Evolutionary conservation across 2,888 invertebrate genomes (phyloP).

Genomic region (Notocelia uddmanniana): DNA sequence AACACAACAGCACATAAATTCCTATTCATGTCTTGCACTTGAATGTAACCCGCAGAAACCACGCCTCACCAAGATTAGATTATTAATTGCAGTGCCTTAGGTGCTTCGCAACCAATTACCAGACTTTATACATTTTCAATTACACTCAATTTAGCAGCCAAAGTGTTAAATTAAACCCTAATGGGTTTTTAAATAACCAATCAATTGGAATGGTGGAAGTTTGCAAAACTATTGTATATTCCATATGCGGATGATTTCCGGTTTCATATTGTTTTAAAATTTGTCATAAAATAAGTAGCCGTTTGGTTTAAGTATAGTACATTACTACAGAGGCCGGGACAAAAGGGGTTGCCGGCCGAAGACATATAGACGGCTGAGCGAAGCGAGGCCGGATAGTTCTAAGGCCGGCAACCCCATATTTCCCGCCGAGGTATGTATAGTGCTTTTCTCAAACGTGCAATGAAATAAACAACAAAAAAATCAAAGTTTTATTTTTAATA

Average conservation of each 20-base stretch:
- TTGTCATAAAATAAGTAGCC: no score
- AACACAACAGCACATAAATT: constrained; percentile 12
- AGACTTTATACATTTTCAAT: constrained; percentile 43
- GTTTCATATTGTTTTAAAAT: background rate
- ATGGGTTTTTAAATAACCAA: constrained; percentile 38
- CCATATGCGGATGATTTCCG: constrained; percentile 2
- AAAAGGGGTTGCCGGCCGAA: no score
- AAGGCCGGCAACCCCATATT: no score
- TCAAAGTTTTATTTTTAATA: no score
- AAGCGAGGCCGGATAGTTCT: no score
- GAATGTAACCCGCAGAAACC: constrained; percentile 29
- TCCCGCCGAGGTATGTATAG: no score
- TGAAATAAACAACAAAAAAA: no score
- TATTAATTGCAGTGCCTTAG: constrained; percentile 75
- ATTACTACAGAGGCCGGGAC: no score
- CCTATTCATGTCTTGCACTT: constrained; percentile 6
- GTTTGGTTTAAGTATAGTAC: no score
- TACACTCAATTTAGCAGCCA: constrained; percentile 39
- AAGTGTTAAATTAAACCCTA: constrained; percentile 34
- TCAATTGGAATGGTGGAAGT: constrained; percentile 6
- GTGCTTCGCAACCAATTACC: constrained; percentile 46
- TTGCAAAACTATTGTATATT: constrained; percentile 1
- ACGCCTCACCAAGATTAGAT: constrained; percentile 63
- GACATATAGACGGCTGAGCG: no score
- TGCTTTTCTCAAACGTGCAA: no score